Percentiles rank a stretch among this genome's conserved stretches.
These are phyloP conservation scores for Muntiacus muntjak DNA, from an alignment of 2,113 vertebrate genomes.

Conservation along the genomic window DNA sequence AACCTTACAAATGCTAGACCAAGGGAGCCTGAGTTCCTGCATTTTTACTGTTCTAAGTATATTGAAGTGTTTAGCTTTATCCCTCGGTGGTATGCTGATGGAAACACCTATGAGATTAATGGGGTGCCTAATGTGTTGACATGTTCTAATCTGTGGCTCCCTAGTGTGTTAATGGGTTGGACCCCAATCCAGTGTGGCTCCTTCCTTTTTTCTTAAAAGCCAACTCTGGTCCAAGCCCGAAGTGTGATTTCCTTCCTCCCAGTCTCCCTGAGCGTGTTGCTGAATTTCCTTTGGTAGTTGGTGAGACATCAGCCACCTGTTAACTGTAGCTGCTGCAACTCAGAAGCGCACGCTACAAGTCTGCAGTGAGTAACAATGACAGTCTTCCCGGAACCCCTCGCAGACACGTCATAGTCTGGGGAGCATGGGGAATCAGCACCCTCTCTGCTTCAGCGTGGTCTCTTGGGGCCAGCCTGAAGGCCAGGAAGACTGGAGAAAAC, in stretches of 20 bases:
- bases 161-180: background rate
- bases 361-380: background rate
- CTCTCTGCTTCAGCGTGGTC: background rate
- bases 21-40: background rate
- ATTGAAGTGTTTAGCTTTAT: background rate
- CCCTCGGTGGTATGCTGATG: background rate
- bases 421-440: background rate
- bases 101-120: background rate
- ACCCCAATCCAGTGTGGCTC: background rate
- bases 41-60: background rate
- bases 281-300: background rate
- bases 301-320: background rate
- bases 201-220: conserved; percentile 26
- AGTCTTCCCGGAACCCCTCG: background rate
- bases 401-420: background rate
- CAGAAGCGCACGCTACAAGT: background rate
- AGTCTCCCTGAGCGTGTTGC: background rate
- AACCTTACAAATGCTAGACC: background rate
- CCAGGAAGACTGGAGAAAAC: background rate
- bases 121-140: background rate
- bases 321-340: background rate
- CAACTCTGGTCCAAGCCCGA: background rate
- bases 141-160: background rate
- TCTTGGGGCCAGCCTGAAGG: background rate
- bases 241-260: background rate